phyloP scores from a whole-genome alignment of 2,888 invertebrate genomes.

The Adela reaumurella region DNA sequence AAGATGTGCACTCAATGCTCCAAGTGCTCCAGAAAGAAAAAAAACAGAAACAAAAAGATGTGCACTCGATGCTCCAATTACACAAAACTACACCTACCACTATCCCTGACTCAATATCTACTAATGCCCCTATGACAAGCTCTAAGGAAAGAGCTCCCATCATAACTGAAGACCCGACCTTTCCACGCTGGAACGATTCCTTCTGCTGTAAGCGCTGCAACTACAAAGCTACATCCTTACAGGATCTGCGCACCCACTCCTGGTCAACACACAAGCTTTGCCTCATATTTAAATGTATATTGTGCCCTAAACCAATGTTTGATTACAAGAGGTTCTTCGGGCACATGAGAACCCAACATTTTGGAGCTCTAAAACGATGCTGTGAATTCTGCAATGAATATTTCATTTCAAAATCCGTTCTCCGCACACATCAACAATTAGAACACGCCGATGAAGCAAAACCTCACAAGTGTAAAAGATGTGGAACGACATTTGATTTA shows the following conservation, averaged over 20 bases:
- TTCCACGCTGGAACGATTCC: not conserved
- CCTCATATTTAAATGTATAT: not conserved
- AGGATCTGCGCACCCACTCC: not conserved
- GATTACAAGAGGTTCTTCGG: not conserved
- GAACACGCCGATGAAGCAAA: not conserved
- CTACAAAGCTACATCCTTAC: not conserved
- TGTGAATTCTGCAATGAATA: not conserved
- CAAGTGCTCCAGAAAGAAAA: too few relatives aligned
- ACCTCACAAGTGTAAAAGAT: not conserved
- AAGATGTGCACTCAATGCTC: too few relatives aligned
- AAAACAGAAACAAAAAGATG: too few relatives aligned
- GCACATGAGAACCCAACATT: not conserved
- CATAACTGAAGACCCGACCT: not conserved
- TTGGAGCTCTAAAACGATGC: not conserved
- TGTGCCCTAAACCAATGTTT: not conserved
- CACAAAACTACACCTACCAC: too few relatives aligned
- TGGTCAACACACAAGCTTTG: not conserved
- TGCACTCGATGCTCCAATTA: not conserved
- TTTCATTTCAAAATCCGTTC: not conserved
- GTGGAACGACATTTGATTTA: not conserved
- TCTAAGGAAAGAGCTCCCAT: not conserved
- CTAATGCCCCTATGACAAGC: not conserved
- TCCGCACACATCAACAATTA: not conserved
- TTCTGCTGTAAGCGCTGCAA: not conserved
- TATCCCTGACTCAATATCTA: too few relatives aligned